Base-by-base conservation (phyloP, 1,140 invertebrate species). In the Drosophila carrolli region DNA sequence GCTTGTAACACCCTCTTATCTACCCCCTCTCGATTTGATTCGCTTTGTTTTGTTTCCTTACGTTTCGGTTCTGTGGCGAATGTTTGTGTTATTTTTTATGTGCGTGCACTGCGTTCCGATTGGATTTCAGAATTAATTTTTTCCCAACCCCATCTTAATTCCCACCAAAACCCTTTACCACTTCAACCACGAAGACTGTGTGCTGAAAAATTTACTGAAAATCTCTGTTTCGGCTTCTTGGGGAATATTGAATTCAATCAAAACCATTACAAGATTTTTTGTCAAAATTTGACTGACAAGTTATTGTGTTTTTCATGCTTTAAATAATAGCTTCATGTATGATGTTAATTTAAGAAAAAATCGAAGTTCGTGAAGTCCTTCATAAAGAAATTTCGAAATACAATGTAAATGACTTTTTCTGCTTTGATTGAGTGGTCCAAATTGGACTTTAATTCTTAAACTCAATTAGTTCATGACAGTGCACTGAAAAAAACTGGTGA, bases 111-210 rank as follows among this genome's bases (percentile, higher is more conserved):
- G 61, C 73, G 35, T 74, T 78, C 48, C 66, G 71, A 79, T 79
- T 79, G 80, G 50, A 62, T 79, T 62, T 61, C 51, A 32, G 62
- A 83, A 75, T 79, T 82, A 75, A 83, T 79, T 83, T 66, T 55
- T 78, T 50, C 38, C 14, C 48, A 57, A 35, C 29, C 46, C 58
- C 35, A 41, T 29, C 43, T 38, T 61, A 68, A 46, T 53, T 37
- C 46, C 29, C 23, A 1, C 23, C 23, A 23, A 23, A 23, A 23
- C 2, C 23, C 16, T 41, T 14, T 5, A 13, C 43, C 4, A 8
- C 14, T 4, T 38, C 61, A 1, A 27, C 38, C 35, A n/a, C 37
- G 44, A 27, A 4, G 0, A 46, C 6, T n/a, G 4, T n/a, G 27
- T 0, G 43, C 8, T 16, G 5, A 43, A 58, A 63, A 63, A n/a